Conservation (phyloP, 1,140 invertebrate genomes). For the Megathymus violae region DNA sequence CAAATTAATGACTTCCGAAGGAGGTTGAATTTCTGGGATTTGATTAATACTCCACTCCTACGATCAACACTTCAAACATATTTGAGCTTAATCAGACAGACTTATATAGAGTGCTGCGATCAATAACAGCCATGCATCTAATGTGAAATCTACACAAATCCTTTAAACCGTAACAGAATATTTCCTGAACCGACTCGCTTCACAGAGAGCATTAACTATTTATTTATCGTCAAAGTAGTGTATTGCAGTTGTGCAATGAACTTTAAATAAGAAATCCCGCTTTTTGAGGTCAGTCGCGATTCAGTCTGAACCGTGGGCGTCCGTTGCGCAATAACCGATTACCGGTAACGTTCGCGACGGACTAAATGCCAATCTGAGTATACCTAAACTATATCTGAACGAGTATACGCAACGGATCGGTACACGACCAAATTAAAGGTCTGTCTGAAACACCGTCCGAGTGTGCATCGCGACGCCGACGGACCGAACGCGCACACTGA, state of each 20-base stretch:
- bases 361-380: conserved; percentile 19
- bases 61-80: too few species aligned
- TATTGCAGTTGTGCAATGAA: conserved; percentile 6
- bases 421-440: not conserved
- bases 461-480: too few species aligned
- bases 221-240: conserved; percentile 12
- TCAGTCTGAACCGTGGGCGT: conserved; percentile 15
- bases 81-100: too few species aligned
- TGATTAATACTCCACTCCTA: not conserved
- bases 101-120: too few species aligned
- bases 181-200: not conserved
- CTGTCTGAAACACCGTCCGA: too few species aligned
- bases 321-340: conserved; percentile 18
- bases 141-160: too few species aligned
- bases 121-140: too few species aligned
- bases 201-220: conserved; percentile 2
- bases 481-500: too few species aligned
- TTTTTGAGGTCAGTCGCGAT: conserved; percentile 24
- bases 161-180: too few species aligned
- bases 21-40: not conserved
- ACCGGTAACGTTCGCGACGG: conserved; percentile 15
- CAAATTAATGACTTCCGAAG: not conserved
- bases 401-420: not conserved
- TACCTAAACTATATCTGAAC: not conserved
- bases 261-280: conserved; percentile 1